A percentile compares a stretch with the other conserved stretches of the same genome.
phyloP scores from a whole-genome alignment of 1,140 invertebrate species.

The Drosophila littoralis region DNA sequence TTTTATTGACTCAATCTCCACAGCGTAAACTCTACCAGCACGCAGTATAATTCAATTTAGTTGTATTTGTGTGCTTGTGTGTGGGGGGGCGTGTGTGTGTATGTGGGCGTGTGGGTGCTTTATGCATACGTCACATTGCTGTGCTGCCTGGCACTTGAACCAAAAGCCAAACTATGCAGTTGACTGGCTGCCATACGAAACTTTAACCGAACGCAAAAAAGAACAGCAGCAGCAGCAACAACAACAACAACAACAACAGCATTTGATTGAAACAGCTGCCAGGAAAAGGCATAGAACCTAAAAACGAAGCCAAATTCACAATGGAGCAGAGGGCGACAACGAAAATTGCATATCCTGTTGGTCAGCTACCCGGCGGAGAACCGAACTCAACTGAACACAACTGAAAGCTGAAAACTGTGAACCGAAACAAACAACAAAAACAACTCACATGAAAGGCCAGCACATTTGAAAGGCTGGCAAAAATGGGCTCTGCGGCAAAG shows the following conservation, averaged over 20 bases:
- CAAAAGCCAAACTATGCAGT: constrained; percentile 71
- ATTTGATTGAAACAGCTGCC: constrained; percentile 49
- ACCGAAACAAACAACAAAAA: constrained; percentile 27
- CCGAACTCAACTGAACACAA: constrained; percentile 16
- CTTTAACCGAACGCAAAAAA: constrained; percentile 58
- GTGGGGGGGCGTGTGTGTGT: constrained; percentile 27
- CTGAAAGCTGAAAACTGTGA: constrained; percentile 6
- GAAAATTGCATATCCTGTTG: constrained; percentile 38
- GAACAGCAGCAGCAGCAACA: constrained; percentile 43
- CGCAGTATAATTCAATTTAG: constrained; percentile 70
- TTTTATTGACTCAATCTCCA: constrained; percentile 79
- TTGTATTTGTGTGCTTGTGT: constrained; percentile 31
- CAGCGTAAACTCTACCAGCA: constrained; percentile 66
- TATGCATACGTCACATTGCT: constrained; percentile 62
- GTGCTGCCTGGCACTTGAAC: constrained; percentile 50
- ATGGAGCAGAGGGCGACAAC: constrained; percentile 38
- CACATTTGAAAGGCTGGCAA: constrained; percentile 94
- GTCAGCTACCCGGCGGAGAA: constrained; percentile 6
- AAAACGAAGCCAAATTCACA: constrained; percentile 16
- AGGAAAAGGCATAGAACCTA: constrained; percentile 33
- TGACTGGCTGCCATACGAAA: constrained; percentile 60
- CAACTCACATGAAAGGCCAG: constrained; percentile 89
- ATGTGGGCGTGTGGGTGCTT: constrained; percentile 34
- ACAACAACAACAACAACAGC: constrained; percentile 34
- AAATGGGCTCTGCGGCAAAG: constrained; percentile 95